Evolutionary conservation across 2,888 invertebrate species (phyloP), one percentile per base, ranked within the genome.

Genomic region (Cynaeus angustus): DNA sequence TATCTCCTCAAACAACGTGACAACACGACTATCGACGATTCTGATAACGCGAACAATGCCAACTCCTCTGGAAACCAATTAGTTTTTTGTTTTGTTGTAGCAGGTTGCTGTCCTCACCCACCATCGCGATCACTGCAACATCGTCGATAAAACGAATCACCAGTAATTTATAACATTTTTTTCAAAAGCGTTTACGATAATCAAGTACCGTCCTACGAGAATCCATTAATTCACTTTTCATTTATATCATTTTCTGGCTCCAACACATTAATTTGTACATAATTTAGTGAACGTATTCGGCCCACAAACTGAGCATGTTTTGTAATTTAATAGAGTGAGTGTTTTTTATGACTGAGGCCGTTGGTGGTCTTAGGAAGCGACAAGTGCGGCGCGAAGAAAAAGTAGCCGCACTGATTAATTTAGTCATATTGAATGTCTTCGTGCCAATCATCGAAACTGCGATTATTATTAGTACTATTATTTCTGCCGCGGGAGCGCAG

Each of bases 401-500:
- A 33, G 6, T 33, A 9, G 33, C 33, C 33, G n/a, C 33, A 33
- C 3, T 33, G 7, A 33, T 33, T 33, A 33, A 33, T 33, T 33
- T 7, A 9, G n/a, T n/a, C 7, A 1, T 1, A 33, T 33, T 33
- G 33, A n/a, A 33, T n/a, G n/a, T 33, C n/a, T 33, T 33, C n/a
- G 21, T 21, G 21, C 21, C 21, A 21, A 21, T n/a, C n/a, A n/a
- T n/a, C n/a, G n/a, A n/a, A n/a, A 33, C 33, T 33, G 6, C 1
- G 7, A 33, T 4, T 33, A 33, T 9, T 33, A 41, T 41, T 41
- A 41, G 12, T n/a, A n/a, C 1, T 33, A 33, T 33, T 33, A n/a
- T 33, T 33, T 33, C 78, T 77, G 75, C 74, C 74, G 79, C 73
- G 79, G 77, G 76, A 78, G 79, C 77, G 79, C 75, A 66, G 69